A percentile compares a stretch with the other conserved stretches of the same genome.
phyloP scores from a whole-genome alignment of 2,797 vertebrate species.

The Protosalanx chinensis region DNA sequence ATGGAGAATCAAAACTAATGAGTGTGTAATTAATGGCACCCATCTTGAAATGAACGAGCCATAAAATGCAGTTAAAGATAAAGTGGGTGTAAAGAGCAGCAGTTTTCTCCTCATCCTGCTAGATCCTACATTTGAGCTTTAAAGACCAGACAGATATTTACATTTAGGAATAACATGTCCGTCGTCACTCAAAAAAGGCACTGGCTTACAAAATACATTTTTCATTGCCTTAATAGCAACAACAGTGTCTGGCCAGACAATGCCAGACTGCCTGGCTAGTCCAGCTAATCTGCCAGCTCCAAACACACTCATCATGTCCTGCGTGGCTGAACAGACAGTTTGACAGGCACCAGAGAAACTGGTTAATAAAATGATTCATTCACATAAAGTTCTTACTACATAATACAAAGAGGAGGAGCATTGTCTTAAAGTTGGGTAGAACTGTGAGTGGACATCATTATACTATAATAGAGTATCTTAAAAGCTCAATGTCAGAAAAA shows the following conservation, averaged over 20 bases:
- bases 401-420: too few species aligned
- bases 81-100: neutral
- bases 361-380: constrained; percentile 2
- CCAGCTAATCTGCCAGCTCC: constrained; percentile 22
- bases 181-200: constrained; percentile 26
- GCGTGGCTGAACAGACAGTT: constrained; percentile 6
- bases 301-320: constrained; percentile 28
- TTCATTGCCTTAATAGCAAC: constrained; percentile 17
- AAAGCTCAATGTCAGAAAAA: too few species aligned
- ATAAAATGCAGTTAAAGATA: constrained; percentile 31
- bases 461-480: too few species aligned
- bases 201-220: constrained; percentile 12
- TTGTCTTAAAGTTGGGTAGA: too few species aligned
- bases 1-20: constrained; percentile 7
- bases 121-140: constrained; percentile 8
- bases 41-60: constrained; percentile 51
- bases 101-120: constrained; percentile 28
- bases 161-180: constrained; percentile 8
- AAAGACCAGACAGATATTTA: constrained; percentile 14
- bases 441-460: too few species aligned
- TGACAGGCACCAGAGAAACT: constrained; percentile 18
- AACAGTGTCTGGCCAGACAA: neutral
- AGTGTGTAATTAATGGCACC: constrained; percentile 42
- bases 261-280: constrained; percentile 13
- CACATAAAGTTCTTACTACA: too few species aligned